phyloP scores from a whole-genome alignment of 2,797 vertebrate genomes.

The Lagorchestes hirsutus region DNA sequence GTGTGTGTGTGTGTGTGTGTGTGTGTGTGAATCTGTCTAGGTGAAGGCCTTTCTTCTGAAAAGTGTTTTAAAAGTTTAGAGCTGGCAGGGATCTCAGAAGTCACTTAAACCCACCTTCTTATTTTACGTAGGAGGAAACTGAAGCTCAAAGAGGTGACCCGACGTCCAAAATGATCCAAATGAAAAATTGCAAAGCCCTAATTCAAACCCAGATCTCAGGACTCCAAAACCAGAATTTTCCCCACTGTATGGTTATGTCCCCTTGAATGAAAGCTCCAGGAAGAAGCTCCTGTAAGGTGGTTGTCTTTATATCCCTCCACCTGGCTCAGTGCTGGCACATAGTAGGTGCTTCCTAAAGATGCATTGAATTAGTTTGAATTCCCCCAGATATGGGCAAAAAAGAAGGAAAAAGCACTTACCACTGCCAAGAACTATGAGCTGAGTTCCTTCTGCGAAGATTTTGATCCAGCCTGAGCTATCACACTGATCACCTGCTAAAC shows the following conservation, averaged over 20 bases:
- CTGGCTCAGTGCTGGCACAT: not conserved
- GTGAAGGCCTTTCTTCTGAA: not conserved
- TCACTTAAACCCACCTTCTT: not conserved
- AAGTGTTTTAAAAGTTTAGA: not conserved
- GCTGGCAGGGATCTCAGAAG: not conserved
- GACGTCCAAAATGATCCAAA: not conserved
- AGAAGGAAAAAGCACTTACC: not conserved
- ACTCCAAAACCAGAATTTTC: not conserved
- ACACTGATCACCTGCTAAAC: not conserved
- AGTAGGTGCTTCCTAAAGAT: not conserved
- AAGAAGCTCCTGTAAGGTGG: not conserved
- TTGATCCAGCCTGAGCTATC: not conserved
- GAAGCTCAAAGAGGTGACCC: not conserved
- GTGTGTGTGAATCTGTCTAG: not conserved
- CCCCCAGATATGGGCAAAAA: not conserved
- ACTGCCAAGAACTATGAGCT: not conserved
- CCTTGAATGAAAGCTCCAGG: not conserved
- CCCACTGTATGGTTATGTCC: not conserved
- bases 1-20: no score
- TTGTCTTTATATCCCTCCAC: not conserved
- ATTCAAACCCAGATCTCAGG: not conserved
- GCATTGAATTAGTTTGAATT: not conserved
- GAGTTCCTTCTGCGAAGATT: not conserved
- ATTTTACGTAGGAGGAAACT: not conserved
- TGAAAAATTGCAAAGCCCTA: no score